These are phyloP conservation scores for Corythaeola cristata DNA, from an alignment of 2,113 vertebrate genomes.

Conservation along the genomic window DNA sequence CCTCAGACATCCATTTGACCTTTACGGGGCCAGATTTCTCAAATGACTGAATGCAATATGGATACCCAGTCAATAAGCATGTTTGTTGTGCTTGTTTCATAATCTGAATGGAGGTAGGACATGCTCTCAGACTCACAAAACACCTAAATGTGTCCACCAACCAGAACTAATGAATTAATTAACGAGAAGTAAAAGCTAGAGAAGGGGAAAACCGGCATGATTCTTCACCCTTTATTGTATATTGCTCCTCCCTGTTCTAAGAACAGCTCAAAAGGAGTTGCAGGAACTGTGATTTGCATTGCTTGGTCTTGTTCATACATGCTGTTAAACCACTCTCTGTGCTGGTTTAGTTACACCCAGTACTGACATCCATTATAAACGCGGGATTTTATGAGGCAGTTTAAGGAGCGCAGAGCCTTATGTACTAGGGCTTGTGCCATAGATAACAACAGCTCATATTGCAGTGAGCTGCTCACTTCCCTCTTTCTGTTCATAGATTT, in stretches of 20 bases:
- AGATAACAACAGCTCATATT: neutral
- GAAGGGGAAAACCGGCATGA: neutral
- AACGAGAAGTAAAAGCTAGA: neutral
- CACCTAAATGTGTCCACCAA: neutral
- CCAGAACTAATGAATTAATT: slow-evolving; percentile 29
- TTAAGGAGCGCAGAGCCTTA: neutral
- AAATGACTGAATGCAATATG: neutral
- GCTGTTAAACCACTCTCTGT: slow-evolving; percentile 10
- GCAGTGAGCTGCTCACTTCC: neutral
- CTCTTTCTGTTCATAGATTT: neutral
- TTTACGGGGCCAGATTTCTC: neutral
- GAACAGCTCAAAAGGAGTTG: neutral
- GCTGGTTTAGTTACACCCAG: slow-evolving; percentile 39
- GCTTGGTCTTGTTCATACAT: slow-evolving; percentile 27
- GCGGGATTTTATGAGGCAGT: neutral
- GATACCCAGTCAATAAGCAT: neutral
- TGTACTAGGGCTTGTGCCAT: neutral
- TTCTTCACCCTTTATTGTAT: neutral
- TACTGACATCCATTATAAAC: neutral
- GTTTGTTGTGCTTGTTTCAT: neutral
- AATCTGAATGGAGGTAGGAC: neutral
- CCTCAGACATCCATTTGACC: neutral
- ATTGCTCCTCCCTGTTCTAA: neutral
- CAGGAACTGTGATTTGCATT: slow-evolving; percentile 44
- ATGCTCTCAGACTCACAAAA: neutral